A percentile compares a stretch with the other conserved stretches of the same genome.
phyloP scores from a whole-genome alignment of 2,888 invertebrate genomes.

The Itoplectis maculator region DNA sequence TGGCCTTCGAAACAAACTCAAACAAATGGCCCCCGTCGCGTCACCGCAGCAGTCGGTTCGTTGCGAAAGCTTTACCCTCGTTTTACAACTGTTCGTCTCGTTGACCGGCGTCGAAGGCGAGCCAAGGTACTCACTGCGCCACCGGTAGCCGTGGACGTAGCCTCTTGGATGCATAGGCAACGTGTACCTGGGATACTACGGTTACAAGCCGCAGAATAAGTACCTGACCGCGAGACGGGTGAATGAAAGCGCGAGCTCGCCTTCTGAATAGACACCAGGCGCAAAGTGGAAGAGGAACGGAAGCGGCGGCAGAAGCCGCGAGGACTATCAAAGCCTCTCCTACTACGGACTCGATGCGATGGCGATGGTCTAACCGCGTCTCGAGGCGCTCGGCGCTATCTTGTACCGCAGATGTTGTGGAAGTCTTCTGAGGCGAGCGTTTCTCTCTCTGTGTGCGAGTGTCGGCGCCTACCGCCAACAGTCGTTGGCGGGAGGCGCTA shows the following conservation, averaged over 20 bases:
- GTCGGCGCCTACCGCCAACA: no score
- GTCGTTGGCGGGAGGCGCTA: no score
- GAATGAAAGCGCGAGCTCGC: constrained; percentile 55
- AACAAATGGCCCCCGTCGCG: not conserved
- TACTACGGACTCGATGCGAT: not conserved
- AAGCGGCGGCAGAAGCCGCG: constrained; percentile 49
- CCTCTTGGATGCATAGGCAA: constrained; percentile 1
- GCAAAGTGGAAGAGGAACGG: constrained; percentile 42
- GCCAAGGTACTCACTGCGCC: no score
- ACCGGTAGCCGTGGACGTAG: constrained; percentile 3
- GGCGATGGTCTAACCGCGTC: not conserved
- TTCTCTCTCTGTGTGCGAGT: no score
- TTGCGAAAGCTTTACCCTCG: constrained; percentile 10
- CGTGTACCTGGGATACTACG: constrained; percentile 7
- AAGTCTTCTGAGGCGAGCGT: not conserved
- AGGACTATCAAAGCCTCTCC: constrained; percentile 46
- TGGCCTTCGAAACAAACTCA: constrained; percentile 9
- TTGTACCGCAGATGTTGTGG: constrained; percentile 14
- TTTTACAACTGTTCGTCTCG: constrained; percentile 38
- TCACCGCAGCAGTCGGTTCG: constrained; percentile 12
- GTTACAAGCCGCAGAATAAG: constrained; percentile 38
- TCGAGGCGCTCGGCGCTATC: no score
- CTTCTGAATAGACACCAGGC: constrained; percentile 50
- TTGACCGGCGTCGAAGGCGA: constrained; percentile 6
- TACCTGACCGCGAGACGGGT: constrained; percentile 55